A percentile compares a stretch with the other conserved stretches of the same genome.
Conservation (phyloP, 2,113 vertebrate genomes). For the Scomber scombrus region DNA sequence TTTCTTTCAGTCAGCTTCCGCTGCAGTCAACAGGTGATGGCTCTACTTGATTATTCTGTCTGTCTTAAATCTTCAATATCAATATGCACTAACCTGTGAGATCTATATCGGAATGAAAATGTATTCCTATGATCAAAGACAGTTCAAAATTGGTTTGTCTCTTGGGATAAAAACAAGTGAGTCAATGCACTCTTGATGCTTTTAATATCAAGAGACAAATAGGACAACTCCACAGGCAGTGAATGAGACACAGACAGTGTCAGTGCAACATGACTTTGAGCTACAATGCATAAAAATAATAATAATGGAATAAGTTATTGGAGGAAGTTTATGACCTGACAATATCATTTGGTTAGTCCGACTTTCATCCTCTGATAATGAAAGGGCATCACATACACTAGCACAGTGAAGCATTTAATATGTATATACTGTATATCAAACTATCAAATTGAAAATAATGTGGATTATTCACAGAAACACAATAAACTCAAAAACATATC, state of each 20-base stretch:
- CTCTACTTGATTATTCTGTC: constrained; percentile 60
- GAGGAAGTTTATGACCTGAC: not conserved
- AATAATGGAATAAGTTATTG: not conserved
- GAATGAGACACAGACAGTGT: not conserved
- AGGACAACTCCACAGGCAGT: not conserved
- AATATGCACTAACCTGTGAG: constrained; percentile 56
- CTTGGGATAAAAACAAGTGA: constrained; percentile 43
- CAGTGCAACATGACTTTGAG: not conserved
- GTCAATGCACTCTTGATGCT: constrained; percentile 30
- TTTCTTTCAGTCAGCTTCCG: constrained; percentile 45
- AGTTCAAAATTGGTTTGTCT: constrained; percentile 39
- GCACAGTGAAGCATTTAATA: not conserved
- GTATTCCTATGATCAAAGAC: constrained; percentile 49
- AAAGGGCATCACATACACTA: not conserved
- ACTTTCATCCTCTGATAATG: constrained; percentile 15
- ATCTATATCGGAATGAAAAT: constrained; percentile 54
- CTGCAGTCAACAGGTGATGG: constrained; percentile 79
- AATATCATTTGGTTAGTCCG: constrained; percentile 7
- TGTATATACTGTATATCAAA: not conserved
- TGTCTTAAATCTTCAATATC: constrained; percentile 50
- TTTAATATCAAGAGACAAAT: constrained; percentile 31
- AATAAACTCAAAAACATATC: not conserved
- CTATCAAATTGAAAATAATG: not conserved
- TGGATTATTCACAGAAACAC: not conserved
- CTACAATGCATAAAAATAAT: not conserved